Conservation (phyloP, 64 coral and sea anemone genomes). For the Platygyra sinensis region DNA sequence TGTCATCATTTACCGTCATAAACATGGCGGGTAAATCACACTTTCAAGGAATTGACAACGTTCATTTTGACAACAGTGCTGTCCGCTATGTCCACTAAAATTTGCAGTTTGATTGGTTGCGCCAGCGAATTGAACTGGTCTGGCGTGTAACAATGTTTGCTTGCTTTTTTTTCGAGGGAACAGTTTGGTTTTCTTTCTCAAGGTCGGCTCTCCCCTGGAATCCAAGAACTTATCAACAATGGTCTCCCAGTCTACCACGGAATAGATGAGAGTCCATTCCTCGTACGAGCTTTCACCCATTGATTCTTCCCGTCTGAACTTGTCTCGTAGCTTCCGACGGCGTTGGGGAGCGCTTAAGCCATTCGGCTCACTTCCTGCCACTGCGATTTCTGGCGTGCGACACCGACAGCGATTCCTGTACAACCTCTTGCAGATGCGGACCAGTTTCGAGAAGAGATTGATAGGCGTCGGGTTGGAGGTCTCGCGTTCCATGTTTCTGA, state of each 20-base stretch:
- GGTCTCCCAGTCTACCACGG: slow-evolving; percentile 51
- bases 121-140: not conserved
- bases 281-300: not conserved
- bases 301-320: not conserved
- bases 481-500: slow-evolving; percentile 91
- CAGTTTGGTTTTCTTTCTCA: not conserved
- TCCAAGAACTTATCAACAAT: slow-evolving; percentile 69
- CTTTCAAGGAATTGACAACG: slow-evolving; percentile 48
- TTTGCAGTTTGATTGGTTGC: too few species aligned
- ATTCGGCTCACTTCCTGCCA: not conserved
- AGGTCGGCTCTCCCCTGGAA: slow-evolving; percentile 22
- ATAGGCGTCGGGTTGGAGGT: slow-evolving; percentile 72
- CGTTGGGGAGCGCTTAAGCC: not conserved
- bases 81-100: not conserved
- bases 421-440: slow-evolving; percentile 59
- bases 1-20: not conserved
- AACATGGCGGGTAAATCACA: not conserved
- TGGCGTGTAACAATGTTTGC: not conserved
- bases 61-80: slow-evolving; percentile 34
- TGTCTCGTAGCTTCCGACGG: not conserved
- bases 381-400: slow-evolving; percentile 2
- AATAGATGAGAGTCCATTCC: slow-evolving; percentile 32
- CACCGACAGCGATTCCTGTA: slow-evolving; percentile 41
- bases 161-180: not conserved
- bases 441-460: slow-evolving; percentile 80